Conservation (phyloP, 2,113 vertebrate genomes). For the Phyllopteryx taeniolatus region DNA sequence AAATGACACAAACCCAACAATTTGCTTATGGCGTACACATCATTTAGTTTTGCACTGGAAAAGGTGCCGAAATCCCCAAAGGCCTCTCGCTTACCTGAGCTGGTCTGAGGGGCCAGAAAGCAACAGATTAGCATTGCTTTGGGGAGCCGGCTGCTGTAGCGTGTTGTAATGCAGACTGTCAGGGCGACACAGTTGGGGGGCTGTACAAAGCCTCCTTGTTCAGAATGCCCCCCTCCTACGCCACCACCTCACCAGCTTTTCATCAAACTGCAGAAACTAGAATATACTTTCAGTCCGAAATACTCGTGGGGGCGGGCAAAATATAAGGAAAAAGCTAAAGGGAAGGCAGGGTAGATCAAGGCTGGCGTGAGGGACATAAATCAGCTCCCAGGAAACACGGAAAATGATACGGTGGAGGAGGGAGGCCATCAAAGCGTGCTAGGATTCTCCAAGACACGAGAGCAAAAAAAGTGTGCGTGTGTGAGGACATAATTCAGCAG, state of each 20-base stretch:
- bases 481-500: conserved; percentile 46
- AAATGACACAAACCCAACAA: background rate
- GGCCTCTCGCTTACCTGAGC: conserved; percentile 47
- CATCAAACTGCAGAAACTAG: conserved; percentile 44
- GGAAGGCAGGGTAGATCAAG: conserved; percentile 16
- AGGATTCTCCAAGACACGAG: conserved; percentile 50
- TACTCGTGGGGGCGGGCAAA: background rate
- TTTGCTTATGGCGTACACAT: background rate
- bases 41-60: background rate
- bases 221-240: conserved; percentile 51
- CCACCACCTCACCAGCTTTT: conserved; percentile 58
- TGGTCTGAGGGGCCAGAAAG: conserved; percentile 44
- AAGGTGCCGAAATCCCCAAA: background rate
- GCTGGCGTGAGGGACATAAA: conserved; percentile 55
- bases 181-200: conserved; percentile 65
- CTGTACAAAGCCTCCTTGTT: conserved; percentile 72
- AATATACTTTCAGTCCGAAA: conserved; percentile 12
- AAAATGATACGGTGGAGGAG: conserved; percentile 19
- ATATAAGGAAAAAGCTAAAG: conserved; percentile 17
- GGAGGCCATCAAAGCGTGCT: conserved; percentile 60
- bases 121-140: conserved; percentile 59
- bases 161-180: conserved; percentile 68
- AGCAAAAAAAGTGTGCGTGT: conserved; percentile 22
- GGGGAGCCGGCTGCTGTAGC: conserved; percentile 58
- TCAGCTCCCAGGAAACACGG: conserved; percentile 49